Conservation (phyloP, 2,888 invertebrate species). For the Cremastinae sp. region DNA sequence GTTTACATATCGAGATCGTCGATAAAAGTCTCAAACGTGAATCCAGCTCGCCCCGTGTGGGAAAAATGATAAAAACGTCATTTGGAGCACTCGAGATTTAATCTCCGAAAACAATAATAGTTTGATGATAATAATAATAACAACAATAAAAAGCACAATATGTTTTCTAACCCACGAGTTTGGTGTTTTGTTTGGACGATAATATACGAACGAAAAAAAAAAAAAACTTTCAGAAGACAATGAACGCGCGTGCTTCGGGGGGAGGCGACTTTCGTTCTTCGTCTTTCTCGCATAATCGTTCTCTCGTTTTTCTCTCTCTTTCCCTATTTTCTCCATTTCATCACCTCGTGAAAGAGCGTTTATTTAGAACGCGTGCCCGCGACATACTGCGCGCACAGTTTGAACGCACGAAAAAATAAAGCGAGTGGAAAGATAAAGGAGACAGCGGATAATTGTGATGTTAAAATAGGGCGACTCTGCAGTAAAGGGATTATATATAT, state of each 20-base stretch:
- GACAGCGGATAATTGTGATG: conserved; percentile 17
- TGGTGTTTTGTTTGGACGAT: too few species aligned
- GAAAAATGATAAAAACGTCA: too few species aligned
- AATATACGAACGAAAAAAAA: too few species aligned
- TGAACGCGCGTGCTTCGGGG: conserved; percentile 50
- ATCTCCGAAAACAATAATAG: too few species aligned
- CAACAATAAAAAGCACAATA: too few species aligned
- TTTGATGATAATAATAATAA: too few species aligned
- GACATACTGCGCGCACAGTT: conserved; percentile 4
- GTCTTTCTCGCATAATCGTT: neutral
- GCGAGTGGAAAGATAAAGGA: conserved; percentile 21
- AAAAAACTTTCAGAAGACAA: neutral
- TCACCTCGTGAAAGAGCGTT: conserved; percentile 28
- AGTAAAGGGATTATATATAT: neutral
- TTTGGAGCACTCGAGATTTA: too few species aligned
- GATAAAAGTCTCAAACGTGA: too few species aligned
- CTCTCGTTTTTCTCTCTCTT: neutral
- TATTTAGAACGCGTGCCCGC: conserved; percentile 29
- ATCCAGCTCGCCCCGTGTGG: too few species aligned
- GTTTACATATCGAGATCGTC: too few species aligned
- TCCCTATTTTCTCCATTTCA: conserved; percentile 11
- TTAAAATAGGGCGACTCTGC: neutral
- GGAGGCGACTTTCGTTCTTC: neutral
- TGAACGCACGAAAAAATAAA: conserved; percentile 14
- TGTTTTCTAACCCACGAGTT: too few species aligned